Evolutionary conservation across 2,888 invertebrate species (phyloP).

Genomic region (Atrina japonica): DNA sequence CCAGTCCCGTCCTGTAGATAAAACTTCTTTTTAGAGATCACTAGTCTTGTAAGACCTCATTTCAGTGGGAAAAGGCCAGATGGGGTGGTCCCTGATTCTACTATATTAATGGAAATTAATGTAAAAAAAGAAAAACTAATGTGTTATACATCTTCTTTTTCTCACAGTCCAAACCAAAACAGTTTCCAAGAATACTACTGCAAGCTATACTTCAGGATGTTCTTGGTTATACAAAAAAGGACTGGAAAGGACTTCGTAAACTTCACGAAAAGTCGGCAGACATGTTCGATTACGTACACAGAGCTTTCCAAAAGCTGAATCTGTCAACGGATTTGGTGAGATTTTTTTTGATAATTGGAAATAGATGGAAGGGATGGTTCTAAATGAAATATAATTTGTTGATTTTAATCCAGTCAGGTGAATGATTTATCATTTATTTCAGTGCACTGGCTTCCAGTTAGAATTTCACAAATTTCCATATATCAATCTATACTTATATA

Average conservation of each 20-base stretch:
- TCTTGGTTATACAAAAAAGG: constrained; percentile 73
- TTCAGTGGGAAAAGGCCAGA: too few species aligned
- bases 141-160: too few species aligned
- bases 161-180: constrained; percentile 83
- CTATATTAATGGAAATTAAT: too few species aligned
- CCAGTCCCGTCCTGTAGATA: too few species aligned
- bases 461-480: too few species aligned
- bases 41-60: too few species aligned
- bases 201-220: constrained; percentile 83
- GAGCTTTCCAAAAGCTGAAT: constrained; percentile 85
- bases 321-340: constrained; percentile 82
- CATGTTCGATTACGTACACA: constrained; percentile 87
- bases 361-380: not conserved
- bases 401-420: not conserved
- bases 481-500: too few species aligned
- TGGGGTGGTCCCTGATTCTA: too few species aligned
- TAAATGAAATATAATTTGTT: not conserved
- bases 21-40: too few species aligned
- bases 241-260: constrained; percentile 76
- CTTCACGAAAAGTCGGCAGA: constrained; percentile 84
- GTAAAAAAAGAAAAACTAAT: too few species aligned
- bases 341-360: not conserved
- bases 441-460: too few species aligned
- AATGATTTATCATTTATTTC: too few species aligned
- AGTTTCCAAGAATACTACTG: constrained; percentile 88